Evolutionary conservation across 2,113 vertebrate genomes (phyloP).

Genomic region (Sus scrofa): DNA sequence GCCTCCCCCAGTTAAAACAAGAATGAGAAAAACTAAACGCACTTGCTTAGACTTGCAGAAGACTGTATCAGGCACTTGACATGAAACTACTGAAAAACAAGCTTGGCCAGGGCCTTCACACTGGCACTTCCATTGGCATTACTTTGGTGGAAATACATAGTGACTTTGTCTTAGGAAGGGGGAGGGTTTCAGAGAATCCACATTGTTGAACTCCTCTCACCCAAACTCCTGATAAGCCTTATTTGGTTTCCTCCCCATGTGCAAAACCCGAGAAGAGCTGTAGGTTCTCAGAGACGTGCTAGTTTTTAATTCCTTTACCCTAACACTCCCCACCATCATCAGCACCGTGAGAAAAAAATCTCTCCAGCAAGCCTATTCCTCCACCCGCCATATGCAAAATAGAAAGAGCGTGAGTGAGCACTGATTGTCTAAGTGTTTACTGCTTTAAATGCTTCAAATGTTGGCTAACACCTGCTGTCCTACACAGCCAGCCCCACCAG

Average conservation of each 20-base stretch:
- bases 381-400: neutral
- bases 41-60: conserved; percentile 69
- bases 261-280: neutral
- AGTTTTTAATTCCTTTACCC: neutral
- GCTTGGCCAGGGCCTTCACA: conserved; percentile 46
- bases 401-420: neutral
- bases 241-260: neutral
- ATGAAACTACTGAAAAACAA: conserved; percentile 68
- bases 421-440: neutral
- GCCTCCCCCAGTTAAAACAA: conserved; percentile 43
- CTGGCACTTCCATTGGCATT: conserved; percentile 53
- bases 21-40: conserved; percentile 59
- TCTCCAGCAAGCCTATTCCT: neutral
- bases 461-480: neutral
- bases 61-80: conserved; percentile 83
- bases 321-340: too few species aligned
- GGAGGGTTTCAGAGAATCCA: neutral
- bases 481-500: neutral
- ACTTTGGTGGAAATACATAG: conserved; percentile 67
- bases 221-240: neutral
- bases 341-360: neutral
- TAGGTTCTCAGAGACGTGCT: neutral
- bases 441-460: neutral
- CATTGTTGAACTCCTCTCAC: neutral
- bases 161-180: neutral